A percentile compares a stretch with the other conserved stretches of the same genome.
Evolutionary conservation across 2,888 invertebrate species (phyloP).

Genomic region (Cheilosia impressa): DNA sequence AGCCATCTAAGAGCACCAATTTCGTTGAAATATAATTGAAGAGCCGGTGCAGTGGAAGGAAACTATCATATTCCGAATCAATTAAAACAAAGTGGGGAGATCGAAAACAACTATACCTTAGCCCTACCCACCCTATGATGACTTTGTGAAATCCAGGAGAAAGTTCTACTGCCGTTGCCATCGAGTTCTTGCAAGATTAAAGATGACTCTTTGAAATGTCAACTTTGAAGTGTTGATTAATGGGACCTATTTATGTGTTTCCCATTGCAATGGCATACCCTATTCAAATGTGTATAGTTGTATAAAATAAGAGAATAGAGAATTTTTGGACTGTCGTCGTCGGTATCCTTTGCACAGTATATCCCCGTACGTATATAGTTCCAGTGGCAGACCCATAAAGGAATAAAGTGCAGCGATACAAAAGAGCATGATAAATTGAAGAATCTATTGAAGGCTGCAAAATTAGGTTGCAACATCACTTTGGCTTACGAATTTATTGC

Average conservation of each 20-base stretch:
- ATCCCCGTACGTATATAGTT: background rate
- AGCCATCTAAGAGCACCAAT: background rate
- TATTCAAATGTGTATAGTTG: background rate
- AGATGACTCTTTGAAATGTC: background rate
- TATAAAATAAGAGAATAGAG: background rate
- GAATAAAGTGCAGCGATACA: background rate
- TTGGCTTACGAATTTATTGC: background rate
- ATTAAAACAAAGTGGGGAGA: background rate
- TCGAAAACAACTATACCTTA: background rate
- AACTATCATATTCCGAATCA: background rate
- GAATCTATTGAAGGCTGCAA: background rate
- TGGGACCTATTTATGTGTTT: background rate
- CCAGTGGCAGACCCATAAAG: background rate
- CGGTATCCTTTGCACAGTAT: background rate
- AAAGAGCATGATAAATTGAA: background rate
- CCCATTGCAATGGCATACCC: background rate
- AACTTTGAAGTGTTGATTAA: constrained; percentile 3
- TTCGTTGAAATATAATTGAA: background rate
- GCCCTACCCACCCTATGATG: background rate
- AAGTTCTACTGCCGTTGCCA: background rate
- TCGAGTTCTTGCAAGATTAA: background rate
- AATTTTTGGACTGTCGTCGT: background rate
- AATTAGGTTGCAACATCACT: background rate
- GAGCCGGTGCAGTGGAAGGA: background rate
- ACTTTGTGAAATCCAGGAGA: background rate